Evolutionary conservation across 2,797 vertebrate genomes (phyloP), one percentile per base, ranked within the genome.

Genomic region (Rhinophrynus dorsalis): DNA sequence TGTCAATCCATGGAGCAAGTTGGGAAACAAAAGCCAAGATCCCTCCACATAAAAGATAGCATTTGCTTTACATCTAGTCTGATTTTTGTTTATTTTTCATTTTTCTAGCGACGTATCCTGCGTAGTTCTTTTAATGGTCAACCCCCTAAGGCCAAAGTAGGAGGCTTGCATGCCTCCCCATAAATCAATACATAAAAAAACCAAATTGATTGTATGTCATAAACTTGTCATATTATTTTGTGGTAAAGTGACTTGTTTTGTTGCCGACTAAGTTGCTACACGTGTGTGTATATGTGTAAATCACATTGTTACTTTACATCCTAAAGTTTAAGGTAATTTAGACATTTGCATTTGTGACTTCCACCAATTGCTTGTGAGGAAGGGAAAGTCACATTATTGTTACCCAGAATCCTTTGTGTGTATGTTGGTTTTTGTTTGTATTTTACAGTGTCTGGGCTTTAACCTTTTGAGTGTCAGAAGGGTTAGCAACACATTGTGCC

Each of bases 61-160:
- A 85, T 89, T 91, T 89, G 83, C 90, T 91, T 89, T 89, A 83
- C 83, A 89, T 88, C 88, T 79, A 79, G 77, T 79, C 82, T 83
- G 86, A 86, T 88, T 89, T n/a, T n/a, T n/a, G n/a, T n/a, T n/a
- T n/a, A n/a, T n/a, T n/a, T n/a, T n/a, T n/a, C n/a, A n/a, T n/a
- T n/a, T n/a, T 87, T 83, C 84, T 86, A 78, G 75, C 66, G 77
- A 75, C 77, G 70, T 72, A 67, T 78, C 81, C 80, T 3, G 6
- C 0, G 2, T 55, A 35, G 62, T 67, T 1, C 35, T 1, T 72
- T 81, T 76, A 81, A 83, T 84, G 84, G 86, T 83, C 79, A 81
- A 81, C 76, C 74, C 80, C 78, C 76, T 76, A 70, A 73, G 73
- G 76, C 76, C 27, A 30, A 44, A 57, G 57, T 13, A 40, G 10